Percentiles rank a stretch among this genome's conserved stretches.
These are phyloP conservation scores for Helicorthomorpha holstii DNA, from an alignment of 1,140 invertebrate genomes.

Conservation along the genomic window DNA sequence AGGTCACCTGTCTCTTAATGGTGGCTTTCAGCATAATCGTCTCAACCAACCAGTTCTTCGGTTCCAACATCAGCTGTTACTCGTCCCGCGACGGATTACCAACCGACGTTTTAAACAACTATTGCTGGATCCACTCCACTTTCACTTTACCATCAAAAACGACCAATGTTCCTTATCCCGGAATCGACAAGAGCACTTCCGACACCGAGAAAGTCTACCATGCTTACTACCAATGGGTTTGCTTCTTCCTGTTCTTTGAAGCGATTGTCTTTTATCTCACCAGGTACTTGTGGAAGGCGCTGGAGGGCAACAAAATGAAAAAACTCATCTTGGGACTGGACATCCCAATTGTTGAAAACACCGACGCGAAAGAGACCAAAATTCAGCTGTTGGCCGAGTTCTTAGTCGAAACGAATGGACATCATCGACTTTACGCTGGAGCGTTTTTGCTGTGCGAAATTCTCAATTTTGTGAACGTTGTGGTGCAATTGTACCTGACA, in stretches of 20 bases:
- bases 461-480: conserved; percentile 23
- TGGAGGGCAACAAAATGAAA: background rate
- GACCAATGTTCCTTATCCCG: conserved; percentile 16
- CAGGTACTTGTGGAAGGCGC: conserved; percentile 28
- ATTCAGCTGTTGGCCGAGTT: background rate
- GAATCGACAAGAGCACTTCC: conserved; percentile 11
- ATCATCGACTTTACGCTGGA: background rate
- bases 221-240: conserved; percentile 32
- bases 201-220: conserved; percentile 12
- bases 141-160: conserved; percentile 42
- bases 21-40: conserved; percentile 33
- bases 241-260: conserved; percentile 27
- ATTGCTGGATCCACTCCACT: conserved; percentile 11
- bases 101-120: conserved; percentile 3
- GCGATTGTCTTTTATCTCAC: conserved; percentile 18
- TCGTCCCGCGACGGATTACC: background rate
- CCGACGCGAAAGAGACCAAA: background rate
- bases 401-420: background rate
- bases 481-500: conserved; percentile 30
- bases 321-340: background rate
- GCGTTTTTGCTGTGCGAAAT: conserved; percentile 19
- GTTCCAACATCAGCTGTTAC: conserved; percentile 31
- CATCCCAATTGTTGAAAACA: background rate
- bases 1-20: conserved; percentile 35
- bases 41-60: conserved; percentile 33